These are phyloP conservation scores for Harmothoe impar DNA, from an alignment of 2,888 invertebrate genomes.

Conservation along the genomic window DNA sequence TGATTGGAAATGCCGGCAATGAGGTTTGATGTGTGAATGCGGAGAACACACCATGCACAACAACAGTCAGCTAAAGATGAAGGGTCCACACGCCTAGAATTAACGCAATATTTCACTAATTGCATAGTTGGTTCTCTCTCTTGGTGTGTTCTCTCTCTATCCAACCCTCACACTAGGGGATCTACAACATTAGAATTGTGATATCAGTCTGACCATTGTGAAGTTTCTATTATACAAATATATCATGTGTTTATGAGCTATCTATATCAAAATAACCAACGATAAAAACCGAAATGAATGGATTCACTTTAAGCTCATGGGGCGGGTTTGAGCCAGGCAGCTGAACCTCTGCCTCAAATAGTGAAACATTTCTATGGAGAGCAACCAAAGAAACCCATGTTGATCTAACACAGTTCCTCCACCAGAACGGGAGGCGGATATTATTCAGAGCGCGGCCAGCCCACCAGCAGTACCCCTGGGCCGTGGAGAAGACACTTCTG, in stretches of 20 bases:
- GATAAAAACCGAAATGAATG: too few relatives aligned
- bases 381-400: not conserved
- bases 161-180: too few relatives aligned
- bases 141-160: too few relatives aligned
- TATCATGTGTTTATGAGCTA: too few relatives aligned
- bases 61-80: not conserved
- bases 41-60: not conserved
- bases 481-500: slow-evolving; percentile 22
- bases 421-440: slow-evolving; percentile 5
- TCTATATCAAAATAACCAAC: too few relatives aligned
- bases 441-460: slow-evolving; percentile 25
- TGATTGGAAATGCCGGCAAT: slow-evolving; percentile 23
- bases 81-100: not conserved
- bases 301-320: too few relatives aligned
- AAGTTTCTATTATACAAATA: too few relatives aligned
- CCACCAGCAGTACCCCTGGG: not conserved
- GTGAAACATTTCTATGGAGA: slow-evolving; percentile 1
- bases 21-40: slow-evolving; percentile 7
- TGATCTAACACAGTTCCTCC: slow-evolving; percentile 30
- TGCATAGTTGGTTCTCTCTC: too few relatives aligned
- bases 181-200: too few relatives aligned
- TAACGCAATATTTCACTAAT: not conserved
- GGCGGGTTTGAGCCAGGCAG: too few relatives aligned
- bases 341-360: not conserved
- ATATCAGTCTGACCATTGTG: too few relatives aligned